Evolutionary conservation across 2,113 vertebrate genomes (phyloP).

Genomic region (Centrocercus urophasianus): DNA sequence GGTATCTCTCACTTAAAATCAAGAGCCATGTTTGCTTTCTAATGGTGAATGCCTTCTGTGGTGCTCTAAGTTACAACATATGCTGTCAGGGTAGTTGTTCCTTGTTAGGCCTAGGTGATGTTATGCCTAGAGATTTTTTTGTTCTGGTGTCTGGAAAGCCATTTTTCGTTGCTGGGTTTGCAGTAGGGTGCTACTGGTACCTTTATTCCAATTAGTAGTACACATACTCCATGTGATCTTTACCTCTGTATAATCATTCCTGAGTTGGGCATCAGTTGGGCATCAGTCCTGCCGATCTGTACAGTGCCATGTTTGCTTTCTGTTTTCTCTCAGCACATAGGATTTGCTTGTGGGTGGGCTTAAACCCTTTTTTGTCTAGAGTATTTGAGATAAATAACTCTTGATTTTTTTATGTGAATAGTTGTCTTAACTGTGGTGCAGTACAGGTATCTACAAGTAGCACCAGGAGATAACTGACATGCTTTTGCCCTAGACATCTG

Average conservation of each 20-base stretch:
- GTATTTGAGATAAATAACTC: not conserved
- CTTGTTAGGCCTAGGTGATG: not conserved
- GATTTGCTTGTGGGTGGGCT: not conserved
- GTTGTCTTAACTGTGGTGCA: not conserved
- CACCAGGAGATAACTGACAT: fast-evolving
- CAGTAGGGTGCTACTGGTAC: not conserved
- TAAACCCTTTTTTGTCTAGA: not conserved
- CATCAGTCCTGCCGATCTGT: not conserved
- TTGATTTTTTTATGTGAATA: not conserved
- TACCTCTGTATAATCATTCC: not conserved
- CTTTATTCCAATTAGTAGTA: not conserved
- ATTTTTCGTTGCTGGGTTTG: not conserved
- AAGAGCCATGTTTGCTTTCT: not conserved
- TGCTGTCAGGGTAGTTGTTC: not conserved
- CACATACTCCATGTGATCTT: fast-evolving
- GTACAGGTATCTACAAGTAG: not conserved
- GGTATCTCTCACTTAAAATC: not conserved
- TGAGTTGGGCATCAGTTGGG: fast-evolving
- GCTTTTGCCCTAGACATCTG: not conserved
- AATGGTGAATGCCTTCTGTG: not conserved
- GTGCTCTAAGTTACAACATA: not conserved
- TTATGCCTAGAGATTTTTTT: not conserved
- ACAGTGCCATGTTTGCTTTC: not conserved
- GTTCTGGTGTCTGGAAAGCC: not conserved
- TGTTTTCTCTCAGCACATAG: not conserved